Conservation (phyloP, 2,888 invertebrate genomes). For the Eledone cirrhosa region DNA sequence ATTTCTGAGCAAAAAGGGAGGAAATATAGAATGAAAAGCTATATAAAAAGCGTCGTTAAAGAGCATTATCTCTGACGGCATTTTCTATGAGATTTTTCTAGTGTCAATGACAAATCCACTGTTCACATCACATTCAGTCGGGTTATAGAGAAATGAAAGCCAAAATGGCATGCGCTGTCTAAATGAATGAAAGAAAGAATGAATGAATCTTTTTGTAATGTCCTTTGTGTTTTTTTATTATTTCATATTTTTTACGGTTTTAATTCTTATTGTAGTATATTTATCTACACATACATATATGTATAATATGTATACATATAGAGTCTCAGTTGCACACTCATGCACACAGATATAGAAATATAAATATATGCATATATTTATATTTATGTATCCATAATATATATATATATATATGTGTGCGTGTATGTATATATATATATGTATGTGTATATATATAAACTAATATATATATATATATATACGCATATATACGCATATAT, state of each 20-base stretch:
- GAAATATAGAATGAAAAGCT: conserved; percentile 13
- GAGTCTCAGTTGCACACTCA: too few relatives aligned
- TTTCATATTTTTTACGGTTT: too few relatives aligned
- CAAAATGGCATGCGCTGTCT: not conserved
- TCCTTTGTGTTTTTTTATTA: too few relatives aligned
- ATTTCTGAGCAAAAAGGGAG: not conserved
- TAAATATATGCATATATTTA: not conserved
- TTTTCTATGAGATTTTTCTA: conserved; percentile 12
- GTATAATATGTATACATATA: not conserved
- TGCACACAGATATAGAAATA: not conserved
- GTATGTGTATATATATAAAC: not conserved
- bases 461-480: conserved; percentile 12
- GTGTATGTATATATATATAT: not conserved
- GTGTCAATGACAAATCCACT: conserved; percentile 8
- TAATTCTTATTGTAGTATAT: too few relatives aligned
- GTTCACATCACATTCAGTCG: conserved; percentile 2
- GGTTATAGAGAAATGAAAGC: conserved; percentile 14
- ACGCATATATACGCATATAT: not conserved
- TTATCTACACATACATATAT: too few relatives aligned
- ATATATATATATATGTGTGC: not conserved
- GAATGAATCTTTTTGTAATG: too few relatives aligned
- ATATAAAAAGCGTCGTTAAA: conserved; percentile 23
- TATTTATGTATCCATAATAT: not conserved
- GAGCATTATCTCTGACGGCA: conserved; percentile 17
- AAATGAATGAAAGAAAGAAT: too few relatives aligned